Base-by-base conservation (phyloP, 2,113 vertebrate species). In the Limnothrissa miodon region DNA sequence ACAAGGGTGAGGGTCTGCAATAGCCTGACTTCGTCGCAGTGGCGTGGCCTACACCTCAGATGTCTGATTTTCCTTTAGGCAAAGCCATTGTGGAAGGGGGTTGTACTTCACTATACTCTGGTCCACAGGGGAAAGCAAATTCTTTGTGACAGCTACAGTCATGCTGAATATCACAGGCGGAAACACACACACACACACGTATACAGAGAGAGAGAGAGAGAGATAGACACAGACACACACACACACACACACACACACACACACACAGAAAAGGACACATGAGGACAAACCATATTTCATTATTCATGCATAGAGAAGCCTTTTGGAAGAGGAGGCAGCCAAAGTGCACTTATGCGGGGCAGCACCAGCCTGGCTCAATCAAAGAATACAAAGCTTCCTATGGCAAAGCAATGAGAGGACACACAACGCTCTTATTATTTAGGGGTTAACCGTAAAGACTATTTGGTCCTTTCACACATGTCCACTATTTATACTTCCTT, bases 101-200 rank as follows among this genome's bases (percentile, higher is more conserved):
- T 42, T 42, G 42, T 48, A 48, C 46, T 48, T 48, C 15, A 48
- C 11, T 48, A 15, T 48, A 48, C 46, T 48, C 46, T 15, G 46
- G 15, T 10, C 46, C 46, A 17, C 10, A 48, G 0, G 46, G 46
- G 10, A 48, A 17, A 13, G 46, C 13, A 48, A 17, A 17, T 48
- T 48, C 46, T 48, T 48, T 48, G 46, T 17, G 11, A 48, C 11
- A 48, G 46, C 46, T 15, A 48, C 17, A 48, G 46, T 15, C 46
- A 48, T 13, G 46, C 46, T 15, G 46, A 48, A 48, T 17, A 48
- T 48, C 46, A 1, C 46, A 15, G 11, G 11, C 46, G 13, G 11
- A 15, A 11, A 83, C 48, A 83, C 36, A 83, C 46, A 81, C 62
- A 48, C 80, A 79, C 70, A 45, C 25, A 29, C 8, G 15, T 15